Evolutionary conservation across 2,113 vertebrate species (phyloP).

Genomic region (Carassius carassius): DNA sequence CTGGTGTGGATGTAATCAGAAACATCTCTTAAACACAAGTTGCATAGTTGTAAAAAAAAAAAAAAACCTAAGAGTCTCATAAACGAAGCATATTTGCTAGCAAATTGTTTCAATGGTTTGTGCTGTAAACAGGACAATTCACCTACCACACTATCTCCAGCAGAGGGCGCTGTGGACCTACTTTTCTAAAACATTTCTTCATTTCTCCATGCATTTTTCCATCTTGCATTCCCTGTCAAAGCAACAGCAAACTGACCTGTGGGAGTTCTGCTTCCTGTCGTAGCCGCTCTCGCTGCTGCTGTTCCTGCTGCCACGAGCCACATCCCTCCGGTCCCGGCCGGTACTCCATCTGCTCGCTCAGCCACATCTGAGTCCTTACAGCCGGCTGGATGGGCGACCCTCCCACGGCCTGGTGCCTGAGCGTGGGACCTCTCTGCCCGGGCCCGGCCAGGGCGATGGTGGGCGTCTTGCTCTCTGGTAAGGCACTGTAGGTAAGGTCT

Average conservation of each 20-base stretch:
- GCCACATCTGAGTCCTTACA: conserved; percentile 93
- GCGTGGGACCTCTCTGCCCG: conserved; percentile 68
- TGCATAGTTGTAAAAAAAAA: neutral
- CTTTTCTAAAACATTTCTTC: neutral
- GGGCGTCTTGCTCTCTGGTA: conserved; percentile 78
- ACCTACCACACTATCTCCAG: conserved; percentile 10
- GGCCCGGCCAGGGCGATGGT: conserved; percentile 65
- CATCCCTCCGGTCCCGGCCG: conserved; percentile 69
- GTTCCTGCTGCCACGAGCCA: conserved; percentile 74
- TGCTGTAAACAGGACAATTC: neutral
- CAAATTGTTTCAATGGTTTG: neutral
- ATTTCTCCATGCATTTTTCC: neutral
- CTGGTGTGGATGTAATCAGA: too few species aligned
- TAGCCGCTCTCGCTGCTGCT: conserved; percentile 74
- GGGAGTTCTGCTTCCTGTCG: conserved; percentile 69
- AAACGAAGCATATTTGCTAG: neutral
- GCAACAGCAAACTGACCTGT: conserved; percentile 76
- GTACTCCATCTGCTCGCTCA: conserved; percentile 90
- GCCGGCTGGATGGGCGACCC: conserved; percentile 85
- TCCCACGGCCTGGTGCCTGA: conserved; percentile 78
- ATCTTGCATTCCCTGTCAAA: neutral
- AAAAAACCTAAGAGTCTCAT: too few species aligned
- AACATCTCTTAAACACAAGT: too few species aligned
- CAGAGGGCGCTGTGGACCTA: conserved; percentile 33
- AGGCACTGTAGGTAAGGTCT: conserved; percentile 85